Percentiles rank a stretch among this genome's conserved stretches.
phyloP scores from a whole-genome alignment of 2,113 vertebrate genomes.

The Hemichromis elongatus region DNA sequence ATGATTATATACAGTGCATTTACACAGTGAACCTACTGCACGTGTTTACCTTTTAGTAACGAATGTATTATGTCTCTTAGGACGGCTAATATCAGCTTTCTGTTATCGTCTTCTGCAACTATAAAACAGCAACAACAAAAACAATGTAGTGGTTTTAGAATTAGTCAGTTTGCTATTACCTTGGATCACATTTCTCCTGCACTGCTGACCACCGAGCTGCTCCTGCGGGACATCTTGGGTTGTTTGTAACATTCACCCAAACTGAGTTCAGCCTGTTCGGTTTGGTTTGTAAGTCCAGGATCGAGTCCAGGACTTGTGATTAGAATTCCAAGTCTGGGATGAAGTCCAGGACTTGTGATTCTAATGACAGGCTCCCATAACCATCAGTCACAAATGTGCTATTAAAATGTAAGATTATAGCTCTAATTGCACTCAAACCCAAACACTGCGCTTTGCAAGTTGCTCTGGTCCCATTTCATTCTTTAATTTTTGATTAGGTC shows the following conservation, averaged over 20 bases:
- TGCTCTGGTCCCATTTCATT: background rate
- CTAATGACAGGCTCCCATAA: background rate
- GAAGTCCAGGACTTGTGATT: background rate
- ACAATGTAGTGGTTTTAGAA: background rate
- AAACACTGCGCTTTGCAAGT: background rate
- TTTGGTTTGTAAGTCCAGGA: background rate
- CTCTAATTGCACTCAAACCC: background rate
- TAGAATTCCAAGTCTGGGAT: background rate
- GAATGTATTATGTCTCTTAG: background rate
- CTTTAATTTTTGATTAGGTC: slow-evolving; percentile 28
- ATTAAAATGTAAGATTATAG: background rate
- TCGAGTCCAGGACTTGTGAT: background rate
- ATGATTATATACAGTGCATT: background rate
- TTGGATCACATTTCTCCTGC: background rate
- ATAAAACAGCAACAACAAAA: background rate
- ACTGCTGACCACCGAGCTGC: background rate
- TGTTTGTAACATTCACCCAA: background rate
- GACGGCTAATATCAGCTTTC: background rate
- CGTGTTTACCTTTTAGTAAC: background rate
- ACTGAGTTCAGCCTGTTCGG: background rate
- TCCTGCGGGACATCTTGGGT: background rate
- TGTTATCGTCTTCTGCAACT: background rate
- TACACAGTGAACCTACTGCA: background rate
- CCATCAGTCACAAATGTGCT: background rate
- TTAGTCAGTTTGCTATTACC: background rate